phyloP scores from a whole-genome alignment of 2,797 vertebrate genomes.

The Macroramphosus scolopax region DNA sequence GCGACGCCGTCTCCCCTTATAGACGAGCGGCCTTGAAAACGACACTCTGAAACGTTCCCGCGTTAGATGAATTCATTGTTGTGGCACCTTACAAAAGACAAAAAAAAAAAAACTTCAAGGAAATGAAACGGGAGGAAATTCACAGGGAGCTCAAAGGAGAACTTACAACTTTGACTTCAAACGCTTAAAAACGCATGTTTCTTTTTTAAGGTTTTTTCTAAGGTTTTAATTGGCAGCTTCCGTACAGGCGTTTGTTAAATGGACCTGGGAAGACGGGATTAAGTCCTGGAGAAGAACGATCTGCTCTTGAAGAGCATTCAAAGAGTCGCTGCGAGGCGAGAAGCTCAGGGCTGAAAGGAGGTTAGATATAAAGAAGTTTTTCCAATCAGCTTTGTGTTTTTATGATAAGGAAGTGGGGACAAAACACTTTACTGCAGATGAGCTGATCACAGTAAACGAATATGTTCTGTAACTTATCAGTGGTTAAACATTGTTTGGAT shows the following conservation, averaged over 20 bases:
- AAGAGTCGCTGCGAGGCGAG: constrained; percentile 2
- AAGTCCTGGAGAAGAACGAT: constrained; percentile 23
- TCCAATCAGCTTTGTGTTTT: too few species aligned
- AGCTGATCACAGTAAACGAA: too few species aligned
- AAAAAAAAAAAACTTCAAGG: constrained; percentile 33
- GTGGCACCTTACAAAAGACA: constrained; percentile 7
- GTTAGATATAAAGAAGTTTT: too few species aligned
- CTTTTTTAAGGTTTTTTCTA: constrained; percentile 37
- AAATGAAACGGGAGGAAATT: constrained; percentile 10
- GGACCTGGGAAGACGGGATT: constrained; percentile 28
- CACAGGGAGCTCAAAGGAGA: constrained; percentile 33
- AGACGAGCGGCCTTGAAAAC: constrained; percentile 26
- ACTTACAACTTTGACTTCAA: constrained; percentile 38
- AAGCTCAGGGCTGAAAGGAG: constrained; percentile 10
- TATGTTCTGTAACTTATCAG: too few species aligned
- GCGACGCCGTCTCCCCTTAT: constrained; percentile 34
- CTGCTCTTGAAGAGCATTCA: constrained; percentile 20
- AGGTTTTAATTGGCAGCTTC: constrained; percentile 59
- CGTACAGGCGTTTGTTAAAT: constrained; percentile 36
- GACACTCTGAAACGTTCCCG: constrained; percentile 27
- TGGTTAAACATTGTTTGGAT: too few species aligned
- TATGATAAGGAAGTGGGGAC: constrained; percentile 9
- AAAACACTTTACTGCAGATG: constrained; percentile 14
- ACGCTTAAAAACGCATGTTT: constrained; percentile 28
- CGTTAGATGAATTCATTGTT: constrained; percentile 32